Base-by-base conservation (phyloP, 2,797 vertebrate species). In the Pseudomugil gertrudae region DNA sequence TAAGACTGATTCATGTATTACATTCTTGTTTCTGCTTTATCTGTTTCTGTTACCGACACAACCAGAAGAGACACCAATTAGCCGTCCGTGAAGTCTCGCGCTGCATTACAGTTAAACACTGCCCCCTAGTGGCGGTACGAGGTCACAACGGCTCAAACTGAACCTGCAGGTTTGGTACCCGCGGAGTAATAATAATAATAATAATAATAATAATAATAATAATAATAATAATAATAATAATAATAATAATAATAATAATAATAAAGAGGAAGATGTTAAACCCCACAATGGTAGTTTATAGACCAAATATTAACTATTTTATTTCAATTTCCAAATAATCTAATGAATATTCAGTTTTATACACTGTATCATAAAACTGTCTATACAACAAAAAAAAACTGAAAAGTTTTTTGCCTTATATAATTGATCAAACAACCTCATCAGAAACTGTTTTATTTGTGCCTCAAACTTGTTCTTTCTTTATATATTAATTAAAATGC, bases 101-200 rank as follows among this genome's bases (percentile, higher is more conserved):
- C 66, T 36, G 80, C 81, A 86, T 17, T 84, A 83, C 87, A 90
- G 93, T 84, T 87, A 93, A 93, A 94, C 90, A 94, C 92, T 93
- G 92, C 92, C 93, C 93, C 93, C 93, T 92, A 88, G 92, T 88
- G 93, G 57, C 69, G 2, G 1, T 36, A 29, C 5, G 5, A 0
- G 6, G 13, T 43, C 0, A 80, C 56, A 69, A 14, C 79, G 0
- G 14, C 9, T 63, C 43, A 54, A n/a, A 21, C 11, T 43, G 61
- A 21, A 24, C 10, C n/a, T 51, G 1, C 50, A 38, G 38, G 36
- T 67, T 64, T n/a, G 8, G 8, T 9, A n/a, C 10, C 50, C 5
- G 9, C 26, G 50, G 3, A 13, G 56, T 5, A 47, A 36, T 14
- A 9, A 27, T 40, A 47, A 38, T 13, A 19, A 0, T 13, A 7